Evolutionary conservation across 2,797 vertebrate genomes (phyloP).

Genomic region (Spinus pinus): DNA sequence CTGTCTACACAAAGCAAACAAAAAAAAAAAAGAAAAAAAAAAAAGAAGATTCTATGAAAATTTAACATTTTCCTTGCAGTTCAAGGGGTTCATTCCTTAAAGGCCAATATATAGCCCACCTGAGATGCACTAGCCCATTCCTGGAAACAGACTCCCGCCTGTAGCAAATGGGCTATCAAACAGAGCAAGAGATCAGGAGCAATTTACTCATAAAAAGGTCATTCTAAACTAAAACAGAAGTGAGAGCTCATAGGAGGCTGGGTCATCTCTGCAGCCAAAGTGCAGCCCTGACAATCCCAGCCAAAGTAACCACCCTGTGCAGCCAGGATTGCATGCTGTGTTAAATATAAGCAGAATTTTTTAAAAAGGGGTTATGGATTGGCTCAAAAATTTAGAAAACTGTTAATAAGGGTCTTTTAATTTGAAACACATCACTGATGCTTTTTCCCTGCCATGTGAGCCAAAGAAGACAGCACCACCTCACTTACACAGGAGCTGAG

Average conservation of each 20-base stretch:
- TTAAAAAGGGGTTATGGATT: not conserved
- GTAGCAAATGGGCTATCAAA: not conserved
- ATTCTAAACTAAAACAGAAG: constrained; percentile 4
- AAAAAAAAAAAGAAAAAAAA: not conserved
- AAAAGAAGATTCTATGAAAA: not conserved
- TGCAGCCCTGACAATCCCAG: not conserved
- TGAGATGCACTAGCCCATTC: not conserved
- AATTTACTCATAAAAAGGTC: not conserved
- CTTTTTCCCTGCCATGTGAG: not conserved
- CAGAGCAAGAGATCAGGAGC: not conserved
- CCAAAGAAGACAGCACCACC: not conserved
- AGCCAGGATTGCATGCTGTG: not conserved
- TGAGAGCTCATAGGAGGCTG: not conserved
- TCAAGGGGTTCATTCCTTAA: not conserved
- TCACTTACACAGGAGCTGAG: not conserved
- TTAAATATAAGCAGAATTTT: not conserved
- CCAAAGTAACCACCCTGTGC: not conserved
- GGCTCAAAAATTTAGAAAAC: not conserved
- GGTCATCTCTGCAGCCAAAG: not conserved
- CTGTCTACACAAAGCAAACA: not conserved
- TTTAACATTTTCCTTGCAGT: not conserved
- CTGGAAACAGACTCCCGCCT: not conserved
- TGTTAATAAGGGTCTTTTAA: not conserved
- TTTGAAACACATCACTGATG: not conserved
- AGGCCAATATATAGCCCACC: not conserved